A percentile compares a stretch with the other conserved stretches of the same genome.
Evolutionary conservation across 2,888 invertebrate species (phyloP).

Genomic region (Tipula helvola): DNA sequence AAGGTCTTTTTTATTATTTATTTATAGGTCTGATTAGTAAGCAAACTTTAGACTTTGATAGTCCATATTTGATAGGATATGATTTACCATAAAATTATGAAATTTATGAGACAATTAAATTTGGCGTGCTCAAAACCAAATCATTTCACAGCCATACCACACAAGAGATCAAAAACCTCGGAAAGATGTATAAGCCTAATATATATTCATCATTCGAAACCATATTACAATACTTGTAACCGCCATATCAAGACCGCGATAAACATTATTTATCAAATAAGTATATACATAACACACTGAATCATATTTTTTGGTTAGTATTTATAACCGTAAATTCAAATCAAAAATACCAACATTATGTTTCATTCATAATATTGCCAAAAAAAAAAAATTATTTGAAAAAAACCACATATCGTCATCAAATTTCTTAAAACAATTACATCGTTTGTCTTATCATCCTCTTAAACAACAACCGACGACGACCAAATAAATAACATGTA

Average conservation of each 20-base stretch:
- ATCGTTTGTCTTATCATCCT: neutral
- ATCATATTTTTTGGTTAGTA: neutral
- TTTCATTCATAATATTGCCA: neutral
- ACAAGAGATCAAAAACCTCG: neutral
- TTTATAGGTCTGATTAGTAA: too few species aligned
- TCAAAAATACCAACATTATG: neutral
- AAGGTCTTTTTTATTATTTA: too few species aligned
- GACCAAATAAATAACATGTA: neutral
- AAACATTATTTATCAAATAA: neutral
- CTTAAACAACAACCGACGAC: neutral
- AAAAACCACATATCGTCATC: neutral
- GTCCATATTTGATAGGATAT: too few species aligned
- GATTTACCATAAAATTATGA: too few species aligned
- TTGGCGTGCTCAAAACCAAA: too few species aligned
- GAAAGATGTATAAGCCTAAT: neutral
- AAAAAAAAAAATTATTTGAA: neutral
- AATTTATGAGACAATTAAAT: too few species aligned
- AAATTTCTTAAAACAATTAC: neutral
- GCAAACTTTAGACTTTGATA: too few species aligned
- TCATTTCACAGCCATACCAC: too few species aligned
- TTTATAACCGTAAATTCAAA: neutral
- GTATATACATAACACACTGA: neutral
- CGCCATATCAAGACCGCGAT: neutral
- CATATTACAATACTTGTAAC: neutral
- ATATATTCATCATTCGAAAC: neutral